Percentiles rank a stretch among this genome's conserved stretches.
Evolutionary conservation across 1,140 invertebrate genomes (phyloP).

Genomic region (Lysiphlebus fabarum): DNA sequence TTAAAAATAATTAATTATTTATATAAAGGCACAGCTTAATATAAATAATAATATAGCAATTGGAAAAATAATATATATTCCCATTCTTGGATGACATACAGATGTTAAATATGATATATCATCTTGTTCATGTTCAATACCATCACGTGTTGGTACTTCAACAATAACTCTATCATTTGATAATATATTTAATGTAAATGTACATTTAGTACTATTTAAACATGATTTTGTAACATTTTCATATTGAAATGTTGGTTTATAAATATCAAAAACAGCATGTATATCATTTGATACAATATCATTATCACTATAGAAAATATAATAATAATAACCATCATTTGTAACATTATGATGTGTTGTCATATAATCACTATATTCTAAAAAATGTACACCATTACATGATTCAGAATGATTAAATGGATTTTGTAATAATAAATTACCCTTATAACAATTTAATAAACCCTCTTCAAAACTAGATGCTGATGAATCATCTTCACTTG

Average conservation of each 20-base stretch:
- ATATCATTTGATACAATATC: conserved; percentile 74
- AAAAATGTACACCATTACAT: conserved; percentile 65
- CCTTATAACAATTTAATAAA: conserved; percentile 70
- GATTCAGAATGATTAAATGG: conserved; percentile 64
- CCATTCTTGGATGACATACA: conserved; percentile 72
- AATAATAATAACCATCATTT: conserved; percentile 78
- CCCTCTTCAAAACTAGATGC: conserved; percentile 75
- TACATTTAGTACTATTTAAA: conserved; percentile 72
- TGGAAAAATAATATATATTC: conserved; percentile 75
- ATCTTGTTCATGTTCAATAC: conserved; percentile 67
- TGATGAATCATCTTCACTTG: conserved; percentile 57
- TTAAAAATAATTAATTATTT: not conserved
- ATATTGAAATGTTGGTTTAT: conserved; percentile 76
- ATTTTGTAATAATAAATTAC: conserved; percentile 66
- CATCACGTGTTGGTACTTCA: conserved; percentile 75
- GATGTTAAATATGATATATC: conserved; percentile 68
- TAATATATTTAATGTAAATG: conserved; percentile 65
- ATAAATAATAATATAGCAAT: conserved; percentile 71
- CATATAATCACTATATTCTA: conserved; percentile 65
- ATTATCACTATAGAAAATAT: conserved; percentile 83
- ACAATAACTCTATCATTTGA: conserved; percentile 75
- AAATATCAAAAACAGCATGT: conserved; percentile 78
- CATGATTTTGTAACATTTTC: conserved; percentile 70
- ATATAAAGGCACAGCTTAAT: conserved; percentile 69
- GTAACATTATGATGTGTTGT: conserved; percentile 65